Base-by-base conservation (phyloP, 2,113 vertebrate species). In the Aphyosemion australe region DNA sequence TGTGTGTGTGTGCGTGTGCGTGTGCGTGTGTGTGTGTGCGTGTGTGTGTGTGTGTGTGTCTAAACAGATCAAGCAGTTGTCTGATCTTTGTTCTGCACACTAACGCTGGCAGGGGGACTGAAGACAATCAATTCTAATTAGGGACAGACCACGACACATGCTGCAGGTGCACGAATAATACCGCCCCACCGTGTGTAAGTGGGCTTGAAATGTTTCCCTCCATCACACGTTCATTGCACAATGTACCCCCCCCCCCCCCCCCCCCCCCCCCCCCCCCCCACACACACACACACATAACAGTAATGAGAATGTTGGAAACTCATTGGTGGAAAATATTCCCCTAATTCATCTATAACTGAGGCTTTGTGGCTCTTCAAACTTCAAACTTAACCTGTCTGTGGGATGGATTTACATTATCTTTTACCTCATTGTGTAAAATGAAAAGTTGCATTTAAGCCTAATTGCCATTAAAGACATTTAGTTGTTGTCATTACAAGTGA, bases 71-170 rank as follows among this genome's bases (percentile, higher is more conserved):
- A 61, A 82, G 75, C 57, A 61, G 57, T 60, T 39, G 67, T 50
- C 56, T 57, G 34, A 49, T 74, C 46, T 71, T 59, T 63, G 50
- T 65, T 18, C 43, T 48, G 41, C 43, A 13, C 63, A 54, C 48
- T 57, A 65, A 64, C 69, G 62, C 61, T 39, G 34, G 42, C 52
- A 53, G 52, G 9, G 14, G 37, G 32, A 74, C 78, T 37, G 45
- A 63, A 61, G 43, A 56, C 20, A 26, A 86, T 84, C 78, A 70
- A 61, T 78, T 69, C 67, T 71, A 68, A 82, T 82, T 75, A 74
- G 73, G 55, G 56, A 56, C 64, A 39, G 54, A 51, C 48, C 54
- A 46, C 45, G 21, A 59, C 56, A 77, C 47, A 49, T 19, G 65
- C 68, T 76, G 72, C 86, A 84, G 78, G 78, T 84, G 65, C 65